phyloP scores from a whole-genome alignment of 2,113 vertebrate genomes.

The Thunnus maccoyii region DNA sequence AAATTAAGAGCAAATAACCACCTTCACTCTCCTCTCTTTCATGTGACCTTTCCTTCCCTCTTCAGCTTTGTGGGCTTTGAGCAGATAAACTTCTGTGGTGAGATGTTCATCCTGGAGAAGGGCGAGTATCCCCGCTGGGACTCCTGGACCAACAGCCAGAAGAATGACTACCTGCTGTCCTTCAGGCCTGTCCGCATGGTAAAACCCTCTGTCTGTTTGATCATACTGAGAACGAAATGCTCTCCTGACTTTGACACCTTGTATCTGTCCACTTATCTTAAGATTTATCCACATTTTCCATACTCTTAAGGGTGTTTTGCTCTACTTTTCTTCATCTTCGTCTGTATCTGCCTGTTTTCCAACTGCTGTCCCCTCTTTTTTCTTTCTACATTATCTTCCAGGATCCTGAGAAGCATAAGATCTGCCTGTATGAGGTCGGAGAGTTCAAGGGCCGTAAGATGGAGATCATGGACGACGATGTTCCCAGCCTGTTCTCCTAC shows the following conservation, averaged over 20 bases:
- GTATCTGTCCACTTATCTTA: not conserved
- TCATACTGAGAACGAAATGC: not conserved
- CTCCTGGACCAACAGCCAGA: constrained; percentile 89
- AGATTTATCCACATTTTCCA: not conserved
- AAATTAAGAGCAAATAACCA: not conserved
- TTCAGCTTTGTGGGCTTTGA: constrained; percentile 87
- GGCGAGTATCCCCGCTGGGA: constrained; percentile 90
- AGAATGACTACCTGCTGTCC: constrained; percentile 88
- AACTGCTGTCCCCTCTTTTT: not conserved
- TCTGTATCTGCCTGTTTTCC: not conserved
- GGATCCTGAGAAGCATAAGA: constrained; percentile 90
- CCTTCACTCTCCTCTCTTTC: not conserved
- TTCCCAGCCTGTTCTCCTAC: constrained; percentile 84
- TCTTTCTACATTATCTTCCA: constrained; percentile 40
- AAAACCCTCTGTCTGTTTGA: not conserved
- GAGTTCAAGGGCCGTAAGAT: constrained; percentile 90
- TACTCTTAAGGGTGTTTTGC: no score
- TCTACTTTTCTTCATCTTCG: not conserved
- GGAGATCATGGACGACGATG: constrained; percentile 91
- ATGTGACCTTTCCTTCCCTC: not conserved
- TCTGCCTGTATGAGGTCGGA: constrained; percentile 89
- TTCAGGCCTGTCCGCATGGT: constrained; percentile 89
- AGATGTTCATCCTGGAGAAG: constrained; percentile 90
- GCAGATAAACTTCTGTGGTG: constrained; percentile 89
- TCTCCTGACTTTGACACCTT: not conserved